phyloP scores from a whole-genome alignment of 2,888 invertebrate species.

The Cerceris rybyensis region DNA sequence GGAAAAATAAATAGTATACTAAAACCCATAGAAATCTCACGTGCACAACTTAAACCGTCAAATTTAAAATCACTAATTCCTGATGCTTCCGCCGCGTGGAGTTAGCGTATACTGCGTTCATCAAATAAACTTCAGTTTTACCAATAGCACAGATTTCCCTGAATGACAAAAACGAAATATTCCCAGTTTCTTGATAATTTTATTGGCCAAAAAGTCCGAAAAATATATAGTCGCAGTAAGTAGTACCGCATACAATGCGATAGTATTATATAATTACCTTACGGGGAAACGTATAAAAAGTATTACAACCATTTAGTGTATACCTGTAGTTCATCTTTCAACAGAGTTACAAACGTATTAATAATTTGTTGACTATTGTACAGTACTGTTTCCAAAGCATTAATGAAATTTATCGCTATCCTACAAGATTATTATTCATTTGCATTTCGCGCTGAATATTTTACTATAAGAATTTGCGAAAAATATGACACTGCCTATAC shows the following conservation, averaged over 20 bases:
- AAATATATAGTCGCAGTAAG: not conserved
- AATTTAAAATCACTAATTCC: conserved; percentile 44
- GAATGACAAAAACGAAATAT: conserved; percentile 3
- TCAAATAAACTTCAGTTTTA: not conserved
- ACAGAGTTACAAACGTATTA: not conserved
- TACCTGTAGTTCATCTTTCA: not conserved
- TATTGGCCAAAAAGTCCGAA: conserved; percentile 4
- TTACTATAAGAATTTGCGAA: not conserved
- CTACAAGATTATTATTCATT: not conserved
- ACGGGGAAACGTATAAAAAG: not conserved
- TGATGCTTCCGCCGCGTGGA: conserved; percentile 32
- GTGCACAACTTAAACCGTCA: conserved; percentile 60
- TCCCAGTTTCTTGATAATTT: not conserved
- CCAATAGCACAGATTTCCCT: conserved; percentile 6
- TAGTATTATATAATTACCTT: conserved; percentile 33
- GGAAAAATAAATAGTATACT: conserved; percentile 32
- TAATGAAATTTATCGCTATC: not conserved
- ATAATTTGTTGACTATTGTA: not conserved
- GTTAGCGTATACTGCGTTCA: conserved; percentile 21
- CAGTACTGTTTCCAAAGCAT: not conserved
- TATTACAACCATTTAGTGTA: not conserved
- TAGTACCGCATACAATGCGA: conserved; percentile 5
- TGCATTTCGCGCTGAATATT: conserved; percentile 34
- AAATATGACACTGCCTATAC: no score
- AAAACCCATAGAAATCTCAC: conserved; percentile 18